Conservation (phyloP, 2,113 vertebrate genomes). For the Symphodus melops region DNA sequence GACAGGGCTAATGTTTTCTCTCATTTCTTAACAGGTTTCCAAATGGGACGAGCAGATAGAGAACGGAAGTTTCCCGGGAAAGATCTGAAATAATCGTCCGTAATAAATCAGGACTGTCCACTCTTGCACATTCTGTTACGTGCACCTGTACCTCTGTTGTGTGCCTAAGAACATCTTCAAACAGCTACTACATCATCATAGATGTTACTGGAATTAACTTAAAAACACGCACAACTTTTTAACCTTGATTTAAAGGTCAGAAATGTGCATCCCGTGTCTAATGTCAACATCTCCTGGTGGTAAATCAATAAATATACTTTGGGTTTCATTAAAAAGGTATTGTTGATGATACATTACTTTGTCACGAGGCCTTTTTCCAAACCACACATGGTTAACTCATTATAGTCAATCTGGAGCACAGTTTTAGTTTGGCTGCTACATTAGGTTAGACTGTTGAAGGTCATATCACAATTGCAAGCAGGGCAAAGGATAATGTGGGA, state of each 20-base stretch:
- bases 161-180: conserved; percentile 52
- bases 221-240: conserved; percentile 67
- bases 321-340: conserved; percentile 12
- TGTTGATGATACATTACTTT: neutral
- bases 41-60: conserved; percentile 84
- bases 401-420: no score
- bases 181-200: neutral
- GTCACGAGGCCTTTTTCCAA: no score
- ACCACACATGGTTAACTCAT: no score
- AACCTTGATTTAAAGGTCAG: conserved; percentile 20
- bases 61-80: conserved; percentile 81
- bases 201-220: conserved; percentile 27
- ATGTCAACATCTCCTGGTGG: conserved; percentile 12
- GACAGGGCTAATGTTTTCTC: neutral
- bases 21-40: conserved; percentile 69
- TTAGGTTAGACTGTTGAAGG: neutral
- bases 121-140: conserved; percentile 42
- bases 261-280: conserved; percentile 2
- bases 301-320: conserved; percentile 46
- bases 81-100: conserved; percentile 65
- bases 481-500: no score
- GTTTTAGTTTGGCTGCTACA: neutral
- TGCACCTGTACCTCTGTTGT: conserved; percentile 21
- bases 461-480: no score
- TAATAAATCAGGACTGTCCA: conserved; percentile 6